Percentiles rank a stretch among this genome's conserved stretches.
These are phyloP conservation scores for Plecotus auritus DNA, from an alignment of 2,113 vertebrate genomes.

Conservation along the genomic window DNA sequence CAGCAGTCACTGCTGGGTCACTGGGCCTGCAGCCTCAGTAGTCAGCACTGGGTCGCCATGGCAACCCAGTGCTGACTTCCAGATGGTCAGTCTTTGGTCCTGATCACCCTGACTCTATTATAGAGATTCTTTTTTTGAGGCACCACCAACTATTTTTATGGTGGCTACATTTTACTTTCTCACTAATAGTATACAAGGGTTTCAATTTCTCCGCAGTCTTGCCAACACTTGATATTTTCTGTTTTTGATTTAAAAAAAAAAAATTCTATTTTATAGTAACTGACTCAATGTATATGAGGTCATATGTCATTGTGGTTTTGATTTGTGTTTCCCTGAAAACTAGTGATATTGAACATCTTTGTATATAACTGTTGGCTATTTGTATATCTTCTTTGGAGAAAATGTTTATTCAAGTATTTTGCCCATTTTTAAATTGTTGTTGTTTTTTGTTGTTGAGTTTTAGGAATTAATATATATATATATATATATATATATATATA, in stretches of 20 bases:
- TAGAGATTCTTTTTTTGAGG: background rate
- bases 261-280: background rate
- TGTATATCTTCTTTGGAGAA: background rate
- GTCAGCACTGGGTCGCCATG: no score
- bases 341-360: background rate
- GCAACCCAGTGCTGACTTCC: no score
- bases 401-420: background rate
- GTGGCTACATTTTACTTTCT: background rate
- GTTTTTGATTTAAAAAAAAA: background rate
- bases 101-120: no score
- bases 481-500: background rate
- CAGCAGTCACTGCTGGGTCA: no score
- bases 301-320: background rate
- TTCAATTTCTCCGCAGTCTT: background rate
- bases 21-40: no score
- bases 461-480: background rate
- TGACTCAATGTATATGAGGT: background rate
- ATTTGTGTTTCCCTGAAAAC: background rate
- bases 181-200: background rate
- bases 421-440: background rate
- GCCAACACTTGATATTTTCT: background rate
- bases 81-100: no score
- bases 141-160: background rate
- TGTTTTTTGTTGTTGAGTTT: background rate
- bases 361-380: background rate